phyloP scores from a whole-genome alignment of 2,113 vertebrate species.

The Dasyurus viverrinus region DNA sequence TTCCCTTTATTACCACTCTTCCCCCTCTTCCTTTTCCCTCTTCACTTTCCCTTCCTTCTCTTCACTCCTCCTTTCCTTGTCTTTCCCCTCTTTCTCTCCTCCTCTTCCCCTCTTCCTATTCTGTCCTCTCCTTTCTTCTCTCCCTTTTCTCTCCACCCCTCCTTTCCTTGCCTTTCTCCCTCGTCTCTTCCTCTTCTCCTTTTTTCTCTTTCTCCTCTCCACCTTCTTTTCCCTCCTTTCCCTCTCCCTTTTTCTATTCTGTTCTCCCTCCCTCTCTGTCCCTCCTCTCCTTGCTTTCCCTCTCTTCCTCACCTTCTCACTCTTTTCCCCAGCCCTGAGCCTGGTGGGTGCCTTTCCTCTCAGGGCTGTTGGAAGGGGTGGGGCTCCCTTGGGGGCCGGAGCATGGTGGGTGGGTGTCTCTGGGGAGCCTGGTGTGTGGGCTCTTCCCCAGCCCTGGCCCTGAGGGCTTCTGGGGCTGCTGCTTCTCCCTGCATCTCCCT shows the following conservation, averaged over 20 bases:
- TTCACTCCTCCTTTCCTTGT: too few relatives aligned
- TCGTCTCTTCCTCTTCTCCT: neutral
- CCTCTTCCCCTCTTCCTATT: too few relatives aligned
- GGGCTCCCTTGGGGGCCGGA: neutral
- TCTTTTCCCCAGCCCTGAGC: neutral
- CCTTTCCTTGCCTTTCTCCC: too few relatives aligned
- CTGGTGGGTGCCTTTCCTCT: neutral
- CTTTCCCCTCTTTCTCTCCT: too few relatives aligned
- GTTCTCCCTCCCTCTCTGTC: neutral
- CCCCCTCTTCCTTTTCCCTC: too few relatives aligned
- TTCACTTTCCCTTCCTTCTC: too few relatives aligned
- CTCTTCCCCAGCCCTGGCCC: neutral
- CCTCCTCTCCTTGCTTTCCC: too few relatives aligned
- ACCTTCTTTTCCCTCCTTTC: too few relatives aligned
- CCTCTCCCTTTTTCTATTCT: too few relatives aligned
- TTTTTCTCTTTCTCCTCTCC: too few relatives aligned
- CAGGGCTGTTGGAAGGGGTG: neutral
- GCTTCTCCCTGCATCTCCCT: neutral
- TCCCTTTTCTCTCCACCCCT: too few relatives aligned
- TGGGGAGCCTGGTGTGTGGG: neutral
- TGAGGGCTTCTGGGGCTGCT: neutral
- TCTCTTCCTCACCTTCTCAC: neutral
- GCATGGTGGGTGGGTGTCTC: neutral
- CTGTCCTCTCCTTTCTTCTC: rapidly evolving
- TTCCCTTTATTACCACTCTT: too few relatives aligned